phyloP scores from a whole-genome alignment of 2,888 invertebrate species.

The Tipula vernalis region DNA sequence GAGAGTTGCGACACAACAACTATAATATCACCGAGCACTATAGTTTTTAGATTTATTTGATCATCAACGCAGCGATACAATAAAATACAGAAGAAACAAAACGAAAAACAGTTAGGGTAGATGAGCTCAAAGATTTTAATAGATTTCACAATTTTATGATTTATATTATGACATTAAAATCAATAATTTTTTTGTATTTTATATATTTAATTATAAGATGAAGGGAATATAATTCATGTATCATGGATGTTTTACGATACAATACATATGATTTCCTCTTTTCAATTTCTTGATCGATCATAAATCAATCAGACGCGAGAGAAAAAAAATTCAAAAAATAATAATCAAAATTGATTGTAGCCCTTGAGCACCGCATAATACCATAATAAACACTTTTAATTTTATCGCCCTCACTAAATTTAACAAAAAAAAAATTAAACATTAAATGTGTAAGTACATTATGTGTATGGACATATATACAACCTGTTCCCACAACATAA shows the following conservation, averaged over 20 bases:
- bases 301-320: background rate
- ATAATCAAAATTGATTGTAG: background rate
- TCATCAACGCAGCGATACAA: background rate
- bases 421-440: background rate
- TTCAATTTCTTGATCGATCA: background rate
- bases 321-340: background rate
- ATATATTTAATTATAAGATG: background rate
- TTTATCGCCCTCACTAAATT: background rate
- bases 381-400: background rate
- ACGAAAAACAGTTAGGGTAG: background rate
- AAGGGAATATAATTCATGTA: background rate
- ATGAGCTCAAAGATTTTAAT: background rate
- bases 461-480: background rate
- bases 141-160: background rate
- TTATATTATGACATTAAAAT: slow-evolving; percentile 4
- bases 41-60: background rate
- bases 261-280: background rate
- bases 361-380: background rate
- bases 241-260: background rate
- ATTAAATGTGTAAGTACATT: background rate
- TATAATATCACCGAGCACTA: background rate
- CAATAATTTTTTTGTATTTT: background rate
- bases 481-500: background rate
- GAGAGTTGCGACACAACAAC: background rate
- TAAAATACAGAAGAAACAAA: background rate